A percentile compares a stretch with the other conserved stretches of the same genome.
Conservation (phyloP, 1,140 invertebrate species). For the Arctopsyche grandis region DNA sequence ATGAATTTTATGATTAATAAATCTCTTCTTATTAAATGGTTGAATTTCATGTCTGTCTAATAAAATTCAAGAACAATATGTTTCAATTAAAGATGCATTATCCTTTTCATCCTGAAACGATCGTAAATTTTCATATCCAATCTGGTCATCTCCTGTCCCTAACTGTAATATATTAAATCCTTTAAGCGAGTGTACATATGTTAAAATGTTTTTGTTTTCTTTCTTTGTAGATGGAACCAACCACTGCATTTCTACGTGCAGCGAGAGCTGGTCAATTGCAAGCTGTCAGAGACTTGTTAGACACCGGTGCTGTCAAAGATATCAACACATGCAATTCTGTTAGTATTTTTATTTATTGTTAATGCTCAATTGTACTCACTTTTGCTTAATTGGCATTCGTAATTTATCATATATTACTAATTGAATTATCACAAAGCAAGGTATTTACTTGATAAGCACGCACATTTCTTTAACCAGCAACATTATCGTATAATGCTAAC, state of each 20-base stretch:
- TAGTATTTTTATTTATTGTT: constrained; percentile 63
- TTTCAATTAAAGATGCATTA: constrained; percentile 30
- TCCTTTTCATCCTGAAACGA: neutral
- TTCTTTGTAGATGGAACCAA: constrained; percentile 76
- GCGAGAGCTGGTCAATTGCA: constrained; percentile 96
- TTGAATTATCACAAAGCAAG: too few relatives aligned
- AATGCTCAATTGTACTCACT: neutral
- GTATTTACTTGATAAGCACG: too few relatives aligned
- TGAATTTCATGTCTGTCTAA: neutral
- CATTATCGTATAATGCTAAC: too few relatives aligned
- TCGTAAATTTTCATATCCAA: constrained; percentile 24
- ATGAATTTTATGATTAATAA: neutral
- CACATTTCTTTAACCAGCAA: too few relatives aligned
- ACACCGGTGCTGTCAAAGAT: constrained; percentile 85
- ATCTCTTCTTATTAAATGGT: neutral
- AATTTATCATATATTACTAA: too few relatives aligned
- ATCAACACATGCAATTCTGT: constrained; percentile 99
- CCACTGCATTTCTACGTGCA: constrained; percentile 89
- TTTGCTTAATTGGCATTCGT: constrained; percentile 26
- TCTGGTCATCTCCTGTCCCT: neutral
- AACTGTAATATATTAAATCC: neutral
- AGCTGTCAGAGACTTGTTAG: constrained; percentile 94
- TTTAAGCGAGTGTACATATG: neutral
- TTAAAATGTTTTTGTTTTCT: constrained; percentile 8
- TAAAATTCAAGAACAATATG: constrained; percentile 16